Conservation (phyloP, 2,888 invertebrate species). For the Oligia fasciuncula region DNA sequence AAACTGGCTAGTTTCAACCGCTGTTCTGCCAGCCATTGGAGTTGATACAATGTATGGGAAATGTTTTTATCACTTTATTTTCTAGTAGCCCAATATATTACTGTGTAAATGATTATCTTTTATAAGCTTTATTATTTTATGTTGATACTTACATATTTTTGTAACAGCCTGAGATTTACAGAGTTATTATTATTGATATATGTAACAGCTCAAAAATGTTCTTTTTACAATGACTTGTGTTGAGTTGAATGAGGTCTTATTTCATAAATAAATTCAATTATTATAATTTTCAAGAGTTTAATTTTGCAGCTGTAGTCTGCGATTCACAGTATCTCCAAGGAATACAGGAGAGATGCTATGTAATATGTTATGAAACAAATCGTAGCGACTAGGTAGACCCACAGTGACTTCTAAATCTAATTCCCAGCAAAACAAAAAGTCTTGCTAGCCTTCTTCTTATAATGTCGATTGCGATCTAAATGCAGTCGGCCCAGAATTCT, state of each 20-base stretch:
- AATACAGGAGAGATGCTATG: background rate
- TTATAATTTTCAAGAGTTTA: conserved; percentile 32
- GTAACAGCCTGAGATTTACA: conserved; percentile 51
- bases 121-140: conserved; percentile 2
- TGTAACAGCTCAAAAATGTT: conserved; percentile 20
- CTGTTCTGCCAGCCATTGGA: conserved; percentile 6
- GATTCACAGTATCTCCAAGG: background rate
- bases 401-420: too few species aligned
- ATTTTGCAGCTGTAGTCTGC: conserved; percentile 6
- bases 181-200: conserved; percentile 19
- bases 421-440: background rate
- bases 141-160: conserved; percentile 34
- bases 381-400: background rate
- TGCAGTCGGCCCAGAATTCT: background rate
- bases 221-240: background rate
- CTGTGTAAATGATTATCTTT: conserved; percentile 20
- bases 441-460: background rate
- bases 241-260: conserved; percentile 13
- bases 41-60: conserved; percentile 26
- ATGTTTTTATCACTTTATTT: conserved; percentile 24
- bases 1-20: background rate
- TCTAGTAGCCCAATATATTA: conserved; percentile 6
- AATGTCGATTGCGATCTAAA: background rate
- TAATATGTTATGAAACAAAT: background rate
- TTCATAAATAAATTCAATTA: conserved; percentile 52